Base-by-base conservation (phyloP, 2,888 invertebrate genomes). In the Drosophila merina region DNA sequence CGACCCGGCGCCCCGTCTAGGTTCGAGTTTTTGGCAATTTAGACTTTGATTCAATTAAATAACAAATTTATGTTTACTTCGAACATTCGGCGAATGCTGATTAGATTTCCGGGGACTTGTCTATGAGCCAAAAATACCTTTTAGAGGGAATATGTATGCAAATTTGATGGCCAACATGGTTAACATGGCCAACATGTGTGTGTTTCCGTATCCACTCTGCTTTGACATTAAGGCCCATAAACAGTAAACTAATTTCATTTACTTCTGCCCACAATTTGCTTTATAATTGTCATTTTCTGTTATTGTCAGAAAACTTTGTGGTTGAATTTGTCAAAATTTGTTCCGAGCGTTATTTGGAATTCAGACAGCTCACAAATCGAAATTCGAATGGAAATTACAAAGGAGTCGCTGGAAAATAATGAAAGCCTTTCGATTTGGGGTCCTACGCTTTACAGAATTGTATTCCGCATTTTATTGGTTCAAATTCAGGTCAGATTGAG, bases 31-130 rank as follows among this genome's bases (percentile, higher is more conserved):
- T 57, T 44, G 57, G 50, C 44, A 73, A 80, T 84, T 71, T 67
- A 62, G 77, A 77, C 58, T 73, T 68, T 69, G 73, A 72, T 78
- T 82, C 78, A 86, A 82, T 86, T 79, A 72, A 77, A 75, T 66
- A 74, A 52, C 36, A 79, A 75, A 83, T 79, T 76, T 67, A 70
- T 66, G 63, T 72, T 72, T 47, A 40, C 54, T 36, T 70, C 31
- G 30, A 62, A 25, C 50, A 38, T 44, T 20, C 25, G 62, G 33
- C 49, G 51, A 67, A 42, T 51, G 38, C 38, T 28, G 64, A 58
- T 60, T 69, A 72, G 47, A 63, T 56, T 56, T 70, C 48, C 48
- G 71, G 55, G n/a, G 9, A 4, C 38, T 20, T 9, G 25, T 48
- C 36, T 7, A 55, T 42, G 48, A 66, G 40, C 54, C 66, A 66